Percentiles rank a stretch among this genome's conserved stretches.
Conservation (phyloP, 2,797 vertebrate species). For the Chelon labrosus region DNA sequence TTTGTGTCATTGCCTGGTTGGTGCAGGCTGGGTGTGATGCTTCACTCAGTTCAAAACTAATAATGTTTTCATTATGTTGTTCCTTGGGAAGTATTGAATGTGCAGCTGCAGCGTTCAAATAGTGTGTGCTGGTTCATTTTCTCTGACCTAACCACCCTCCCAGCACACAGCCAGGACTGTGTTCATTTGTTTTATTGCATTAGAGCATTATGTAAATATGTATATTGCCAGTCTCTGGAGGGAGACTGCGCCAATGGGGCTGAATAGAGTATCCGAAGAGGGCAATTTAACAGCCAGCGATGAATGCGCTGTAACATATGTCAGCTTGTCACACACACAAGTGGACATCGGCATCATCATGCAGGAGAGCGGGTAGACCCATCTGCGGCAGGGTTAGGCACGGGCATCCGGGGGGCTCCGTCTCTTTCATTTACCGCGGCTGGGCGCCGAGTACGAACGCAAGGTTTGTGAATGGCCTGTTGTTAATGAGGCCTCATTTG, state of each 20-base stretch:
- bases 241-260: constrained; percentile 37
- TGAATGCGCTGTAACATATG: constrained; percentile 78
- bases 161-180: constrained; percentile 36
- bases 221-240: constrained; percentile 67
- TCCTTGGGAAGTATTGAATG: constrained; percentile 8
- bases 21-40: constrained; percentile 4
- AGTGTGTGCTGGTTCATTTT: constrained; percentile 26
- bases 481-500: constrained; percentile 80
- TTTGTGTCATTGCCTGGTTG: not conserved
- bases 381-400: constrained; percentile 68
- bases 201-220: constrained; percentile 81
- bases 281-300: constrained; percentile 75
- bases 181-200: constrained; percentile 73
- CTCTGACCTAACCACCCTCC: constrained; percentile 5
- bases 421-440: constrained; percentile 70
- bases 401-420: constrained; percentile 53
- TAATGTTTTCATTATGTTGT: constrained; percentile 12
- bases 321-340: constrained; percentile 77
- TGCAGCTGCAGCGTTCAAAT: constrained; percentile 16
- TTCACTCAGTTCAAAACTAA: not conserved
- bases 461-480: constrained; percentile 73
- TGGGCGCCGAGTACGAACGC: constrained; percentile 51
- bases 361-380: constrained; percentile 60
- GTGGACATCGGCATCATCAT: constrained; percentile 74
- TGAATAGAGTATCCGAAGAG: constrained; percentile 63